Conservation (phyloP, 2,888 invertebrate species). For the Drosophila kokeensis region DNA sequence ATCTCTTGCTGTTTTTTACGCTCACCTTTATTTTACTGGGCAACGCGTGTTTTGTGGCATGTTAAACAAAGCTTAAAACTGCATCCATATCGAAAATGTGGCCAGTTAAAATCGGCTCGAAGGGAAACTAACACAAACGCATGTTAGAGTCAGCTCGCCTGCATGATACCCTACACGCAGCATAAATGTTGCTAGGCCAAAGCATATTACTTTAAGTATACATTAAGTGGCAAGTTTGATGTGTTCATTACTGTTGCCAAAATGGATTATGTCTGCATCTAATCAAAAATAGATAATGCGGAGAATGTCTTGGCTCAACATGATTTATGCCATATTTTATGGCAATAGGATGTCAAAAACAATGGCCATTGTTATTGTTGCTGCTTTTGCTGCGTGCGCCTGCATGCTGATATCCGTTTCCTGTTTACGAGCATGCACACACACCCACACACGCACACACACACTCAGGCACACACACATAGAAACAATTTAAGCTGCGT, state of each 20-base stretch:
- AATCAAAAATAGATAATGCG: background rate
- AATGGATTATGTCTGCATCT: background rate
- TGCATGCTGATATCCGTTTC: slow-evolving; percentile 70
- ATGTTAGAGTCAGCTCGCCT: background rate
- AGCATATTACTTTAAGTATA: background rate
- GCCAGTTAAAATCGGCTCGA: slow-evolving; percentile 18
- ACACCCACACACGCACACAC: slow-evolving; percentile 1
- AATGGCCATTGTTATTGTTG: slow-evolving; percentile 23
- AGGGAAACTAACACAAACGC: slow-evolving; percentile 3
- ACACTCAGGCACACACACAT: slow-evolving; percentile 9
- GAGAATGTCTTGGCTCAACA: background rate
- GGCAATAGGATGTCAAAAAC: slow-evolving; percentile 22
- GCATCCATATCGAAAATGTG: slow-evolving; percentile 55
- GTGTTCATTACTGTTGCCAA: background rate
- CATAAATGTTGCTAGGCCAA: background rate
- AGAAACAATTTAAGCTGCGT: slow-evolving; percentile 31
- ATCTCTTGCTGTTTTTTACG: background rate
- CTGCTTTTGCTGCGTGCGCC: slow-evolving; percentile 48
- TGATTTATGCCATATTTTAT: background rate
- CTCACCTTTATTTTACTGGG: slow-evolving; percentile 5
- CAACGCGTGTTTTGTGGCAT: slow-evolving; percentile 47
- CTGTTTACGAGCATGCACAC: slow-evolving; percentile 59
- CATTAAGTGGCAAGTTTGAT: background rate
- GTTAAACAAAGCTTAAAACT: slow-evolving; percentile 50
- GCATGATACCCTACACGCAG: slow-evolving; percentile 5